Base-by-base conservation (phyloP, 64 coral and sea anemone species). In the Cladopsammia gracilis region DNA sequence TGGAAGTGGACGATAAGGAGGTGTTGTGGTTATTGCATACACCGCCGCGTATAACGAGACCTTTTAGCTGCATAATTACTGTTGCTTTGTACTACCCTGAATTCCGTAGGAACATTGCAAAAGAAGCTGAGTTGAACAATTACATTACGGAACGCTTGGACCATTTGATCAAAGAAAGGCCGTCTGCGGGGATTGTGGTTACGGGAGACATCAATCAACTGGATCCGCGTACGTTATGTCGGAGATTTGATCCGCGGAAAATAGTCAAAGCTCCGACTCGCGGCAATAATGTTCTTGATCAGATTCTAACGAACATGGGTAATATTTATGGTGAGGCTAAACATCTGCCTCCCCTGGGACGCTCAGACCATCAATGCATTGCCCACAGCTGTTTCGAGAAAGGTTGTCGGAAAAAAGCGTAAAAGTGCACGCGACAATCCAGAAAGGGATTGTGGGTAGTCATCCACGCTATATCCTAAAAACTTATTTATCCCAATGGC, bases 61-160 rank as follows among this genome's bases (percentile, higher is more conserved):
- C 34, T 34, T 34, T 34, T 34, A 34, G 34, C 34, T 34, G 44
- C 24, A 77, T 93, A 53, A 78, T 78, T 93, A 87, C 71, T 65
- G 72, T 34, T 77, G 72, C 34, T 52, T 14, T 93, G 46, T 93
- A 93, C 58, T 93, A 34, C n/a, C 91, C 91, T 93, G 90, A 75
- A 62, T 69, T 6, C 43, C 70, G 23, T 0, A 77, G 48, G 4
- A 93, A 86, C 20, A 77, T 68, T 61, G 34, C 34, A 34, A 86
- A 93, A 20, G 82, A 86, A 11, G 22, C 7, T 25, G 82, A 93
- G 18, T 25, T 93, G 18, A 93, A 78, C 47, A 54, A 86, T 47
- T 92, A 92, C 73, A 51, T 92, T 92, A 83, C 89, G 22, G 44
- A 84, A 44, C 62, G 78, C 12, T 51, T 79, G 16, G 88, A 90